Base-by-base conservation (phyloP, 2,113 vertebrate species). In the Stercorarius parasiticus region DNA sequence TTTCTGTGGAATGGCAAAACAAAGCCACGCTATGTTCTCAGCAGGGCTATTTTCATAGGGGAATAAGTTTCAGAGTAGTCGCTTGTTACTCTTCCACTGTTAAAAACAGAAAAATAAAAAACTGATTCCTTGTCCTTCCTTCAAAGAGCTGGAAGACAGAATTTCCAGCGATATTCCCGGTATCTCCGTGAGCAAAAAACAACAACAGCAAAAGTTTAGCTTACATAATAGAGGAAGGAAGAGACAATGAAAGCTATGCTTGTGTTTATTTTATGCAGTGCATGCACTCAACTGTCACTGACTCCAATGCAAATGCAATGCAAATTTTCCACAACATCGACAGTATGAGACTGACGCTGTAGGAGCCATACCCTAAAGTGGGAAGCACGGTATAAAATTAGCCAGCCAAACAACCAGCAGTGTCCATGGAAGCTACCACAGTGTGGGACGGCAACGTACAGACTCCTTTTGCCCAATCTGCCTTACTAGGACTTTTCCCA, bases 21-120 rank as follows among this genome's bases (percentile, higher is more conserved):
- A 98, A 98, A 98, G 97, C 81, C 30, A 42, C 72, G 71, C 80
- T 97, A 95, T 98, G 95, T 93, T 97, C 82, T 91, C 94, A 95
- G 71, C 61, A 82, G 90, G 95, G 59, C 67, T 95, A 82, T 90
- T 97, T 92, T 98, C 91, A 50, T 84, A 97, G 87, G 87, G 94
- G 88, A 93, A 97, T 77, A 96, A 95, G 91, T 97, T 97, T 93
- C 73, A 97, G 90, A 96, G 61, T 73, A 70, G 76, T 79, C 58
- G 66, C 88, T 83, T 95, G 86, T 71, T 95, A 81, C 21, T 53
- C 69, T 91, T 96, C 86, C 90, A 93, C 76, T 84, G 45, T 84
- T 96, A 90, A 93, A 96, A 96, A 77, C 72, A 93, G 73, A 84
- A 65, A 91, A 95, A 81, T 84, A 86, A 94, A 96, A 82, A 72